Conservation (phyloP, 2,113 vertebrate species). For the Perognathus longimembris region DNA sequence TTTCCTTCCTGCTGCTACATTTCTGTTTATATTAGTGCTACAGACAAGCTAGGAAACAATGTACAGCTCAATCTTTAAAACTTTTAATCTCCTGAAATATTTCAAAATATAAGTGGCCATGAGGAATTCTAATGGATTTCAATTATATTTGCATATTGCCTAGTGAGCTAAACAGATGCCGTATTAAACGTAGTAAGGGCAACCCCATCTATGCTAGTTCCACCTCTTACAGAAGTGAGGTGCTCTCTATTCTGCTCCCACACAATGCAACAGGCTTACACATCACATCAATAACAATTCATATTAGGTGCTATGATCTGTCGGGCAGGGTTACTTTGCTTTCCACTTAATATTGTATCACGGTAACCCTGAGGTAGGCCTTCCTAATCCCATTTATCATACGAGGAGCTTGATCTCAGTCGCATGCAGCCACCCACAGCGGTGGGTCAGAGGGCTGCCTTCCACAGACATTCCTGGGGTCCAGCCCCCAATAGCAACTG, state of each 20-base stretch:
- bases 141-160: background rate
- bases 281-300: background rate
- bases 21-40: conserved; percentile 36
- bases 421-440: background rate
- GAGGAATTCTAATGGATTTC: background rate
- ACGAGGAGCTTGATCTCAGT: background rate
- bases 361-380: background rate
- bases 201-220: background rate
- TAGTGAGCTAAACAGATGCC: background rate
- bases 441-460: background rate
- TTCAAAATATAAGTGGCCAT: conserved; percentile 34
- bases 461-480: background rate
- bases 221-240: background rate
- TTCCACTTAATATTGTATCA: background rate
- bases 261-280: background rate
- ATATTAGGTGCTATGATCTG: background rate
- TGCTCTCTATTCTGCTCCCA: background rate
- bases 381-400: conserved; percentile 29
- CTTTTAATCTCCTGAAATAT: background rate
- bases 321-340: background rate
- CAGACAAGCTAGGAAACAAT: background rate
- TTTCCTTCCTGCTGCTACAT: conserved; percentile 20
- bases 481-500: background rate
- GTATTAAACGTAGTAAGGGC: background rate
- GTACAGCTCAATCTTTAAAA: background rate